phyloP scores from a whole-genome alignment of 2,113 vertebrate genomes.

The Echinops telfairi region DNA sequence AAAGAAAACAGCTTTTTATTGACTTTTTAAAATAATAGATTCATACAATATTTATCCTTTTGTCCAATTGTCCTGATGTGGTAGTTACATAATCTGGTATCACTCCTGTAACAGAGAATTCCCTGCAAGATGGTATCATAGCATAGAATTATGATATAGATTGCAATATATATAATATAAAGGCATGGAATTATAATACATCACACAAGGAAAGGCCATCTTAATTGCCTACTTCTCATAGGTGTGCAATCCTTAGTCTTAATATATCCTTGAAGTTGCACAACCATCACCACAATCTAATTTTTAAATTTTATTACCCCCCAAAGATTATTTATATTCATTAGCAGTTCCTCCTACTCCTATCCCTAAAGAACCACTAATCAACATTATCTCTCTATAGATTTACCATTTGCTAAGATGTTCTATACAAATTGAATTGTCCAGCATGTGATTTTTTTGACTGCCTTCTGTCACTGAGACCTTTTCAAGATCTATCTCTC shows the following conservation, averaged over 20 bases:
- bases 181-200: no score
- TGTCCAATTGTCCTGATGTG: no score
- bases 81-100: no score
- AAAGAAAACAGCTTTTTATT: no score
- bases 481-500: not conserved
- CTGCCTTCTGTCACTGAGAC: not conserved
- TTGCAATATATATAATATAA: no score
- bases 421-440: not conserved
- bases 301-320: not conserved
- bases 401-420: not conserved
- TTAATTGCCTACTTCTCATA: no score
- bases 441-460: not conserved
- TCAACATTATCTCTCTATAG: not conserved
- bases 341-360: not conserved
- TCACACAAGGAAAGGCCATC: no score
- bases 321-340: not conserved
- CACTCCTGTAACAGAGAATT: no score
- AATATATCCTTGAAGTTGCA: not conserved
- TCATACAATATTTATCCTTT: no score
- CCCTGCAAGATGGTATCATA: no score
- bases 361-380: not conserved
- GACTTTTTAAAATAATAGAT: no score
- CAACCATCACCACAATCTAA: not conserved
- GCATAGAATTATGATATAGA: no score
- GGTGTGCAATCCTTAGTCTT: not conserved